These are phyloP conservation scores for Notarius quadriscutis DNA, from an alignment of 2,113 vertebrate species.

Conservation along the genomic window DNA sequence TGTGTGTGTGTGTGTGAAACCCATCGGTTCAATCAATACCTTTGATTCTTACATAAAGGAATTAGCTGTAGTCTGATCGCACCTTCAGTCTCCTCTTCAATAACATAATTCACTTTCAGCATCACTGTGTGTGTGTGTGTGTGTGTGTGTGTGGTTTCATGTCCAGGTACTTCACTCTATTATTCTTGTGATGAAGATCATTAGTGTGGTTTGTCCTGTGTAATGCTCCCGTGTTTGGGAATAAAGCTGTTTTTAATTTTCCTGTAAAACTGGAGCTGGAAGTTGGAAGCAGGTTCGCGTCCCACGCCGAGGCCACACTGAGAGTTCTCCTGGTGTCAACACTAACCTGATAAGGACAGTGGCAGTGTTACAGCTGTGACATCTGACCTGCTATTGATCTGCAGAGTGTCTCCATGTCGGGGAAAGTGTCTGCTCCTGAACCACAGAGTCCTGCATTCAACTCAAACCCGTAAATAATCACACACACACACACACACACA, in stretches of 20 bases:
- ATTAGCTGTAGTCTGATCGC: conserved; percentile 20
- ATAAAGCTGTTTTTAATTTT: not conserved
- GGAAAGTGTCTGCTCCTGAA: not conserved
- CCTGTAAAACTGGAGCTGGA: too few species aligned
- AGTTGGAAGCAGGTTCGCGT: too few species aligned
- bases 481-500: too few species aligned
- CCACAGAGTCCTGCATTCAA: not conserved
- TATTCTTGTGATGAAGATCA: not conserved
- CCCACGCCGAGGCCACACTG: not conserved
- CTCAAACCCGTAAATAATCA: not conserved
- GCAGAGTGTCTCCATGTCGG: not conserved
- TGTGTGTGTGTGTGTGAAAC: conserved; percentile 5
- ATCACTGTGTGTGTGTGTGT: not conserved
- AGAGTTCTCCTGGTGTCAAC: not conserved
- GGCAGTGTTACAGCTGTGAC: not conserved
- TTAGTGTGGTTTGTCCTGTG: not conserved
- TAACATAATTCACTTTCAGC: conserved; percentile 1
- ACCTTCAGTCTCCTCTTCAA: conserved; percentile 6
- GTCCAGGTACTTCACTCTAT: not conserved
- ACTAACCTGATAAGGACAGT: not conserved
- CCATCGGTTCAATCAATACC: conserved; percentile 2
- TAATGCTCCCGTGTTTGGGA: too few species aligned
- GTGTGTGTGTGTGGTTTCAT: not conserved
- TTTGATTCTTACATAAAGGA: conserved; percentile 16
- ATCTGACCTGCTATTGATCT: conserved; percentile 3